A percentile compares a stretch with the other conserved stretches of the same genome.
These are phyloP conservation scores for Penaeus indicus DNA, from an alignment of 1,140 invertebrate species.

Conservation along the genomic window DNA sequence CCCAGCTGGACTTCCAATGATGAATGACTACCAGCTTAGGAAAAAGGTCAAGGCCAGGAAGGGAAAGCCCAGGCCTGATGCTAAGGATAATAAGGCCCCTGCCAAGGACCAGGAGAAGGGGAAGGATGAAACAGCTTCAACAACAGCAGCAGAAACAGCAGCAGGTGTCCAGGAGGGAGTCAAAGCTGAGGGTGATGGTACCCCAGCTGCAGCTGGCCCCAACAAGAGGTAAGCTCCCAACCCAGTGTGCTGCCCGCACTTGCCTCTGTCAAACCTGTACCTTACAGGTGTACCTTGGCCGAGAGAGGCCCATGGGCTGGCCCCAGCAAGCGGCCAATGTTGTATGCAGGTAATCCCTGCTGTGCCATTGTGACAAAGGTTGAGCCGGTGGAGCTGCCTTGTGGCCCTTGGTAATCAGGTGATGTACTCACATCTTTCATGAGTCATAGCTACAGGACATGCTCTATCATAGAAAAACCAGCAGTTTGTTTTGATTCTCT, in stretches of 20 bases:
- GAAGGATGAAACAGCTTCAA: neutral
- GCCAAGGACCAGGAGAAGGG: slow-evolving; percentile 23
- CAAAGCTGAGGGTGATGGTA: slow-evolving; percentile 24
- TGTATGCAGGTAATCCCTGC: too few relatives aligned
- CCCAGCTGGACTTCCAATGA: slow-evolving; percentile 11
- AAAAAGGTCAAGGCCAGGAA: slow-evolving; percentile 17
- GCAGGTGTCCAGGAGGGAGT: slow-evolving; percentile 26
- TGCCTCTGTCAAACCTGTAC: neutral
- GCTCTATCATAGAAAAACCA: too few relatives aligned
- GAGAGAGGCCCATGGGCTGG: too few relatives aligned
- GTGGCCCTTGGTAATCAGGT: too few relatives aligned
- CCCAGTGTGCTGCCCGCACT: neutral
- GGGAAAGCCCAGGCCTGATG: slow-evolving; percentile 37
- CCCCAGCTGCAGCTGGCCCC: slow-evolving; percentile 30
- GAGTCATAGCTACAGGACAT: too few relatives aligned
- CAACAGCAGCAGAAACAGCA: slow-evolving; percentile 18
- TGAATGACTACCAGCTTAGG: slow-evolving; percentile 22
- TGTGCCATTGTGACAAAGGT: too few relatives aligned
- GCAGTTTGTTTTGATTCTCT: too few relatives aligned
- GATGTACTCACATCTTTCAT: too few relatives aligned
- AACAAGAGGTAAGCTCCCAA: slow-evolving; percentile 40
- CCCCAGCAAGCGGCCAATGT: too few relatives aligned
- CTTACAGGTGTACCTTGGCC: too few relatives aligned
- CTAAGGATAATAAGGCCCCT: slow-evolving; percentile 17
- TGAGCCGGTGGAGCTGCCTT: too few relatives aligned